Evolutionary conservation across 2,797 vertebrate species (phyloP).

Genomic region (Smutsia gigantea): DNA sequence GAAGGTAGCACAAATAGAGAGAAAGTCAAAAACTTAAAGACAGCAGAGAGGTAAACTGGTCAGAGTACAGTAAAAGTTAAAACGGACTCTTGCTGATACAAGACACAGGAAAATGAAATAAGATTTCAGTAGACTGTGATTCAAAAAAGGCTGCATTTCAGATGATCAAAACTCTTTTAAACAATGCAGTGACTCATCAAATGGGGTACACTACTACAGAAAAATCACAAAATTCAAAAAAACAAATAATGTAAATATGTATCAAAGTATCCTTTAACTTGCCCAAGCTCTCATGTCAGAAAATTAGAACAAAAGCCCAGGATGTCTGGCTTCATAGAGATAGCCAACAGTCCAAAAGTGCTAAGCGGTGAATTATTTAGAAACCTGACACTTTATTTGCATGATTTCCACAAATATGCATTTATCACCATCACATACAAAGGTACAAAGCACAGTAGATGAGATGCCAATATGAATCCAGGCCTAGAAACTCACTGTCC

Average conservation of each 20-base stretch:
- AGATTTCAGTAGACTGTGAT: not conserved
- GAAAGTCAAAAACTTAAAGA: conserved; percentile 1
- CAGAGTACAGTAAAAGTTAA: not conserved
- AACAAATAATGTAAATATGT: not conserved
- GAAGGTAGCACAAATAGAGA: not conserved
- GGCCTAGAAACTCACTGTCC: not conserved
- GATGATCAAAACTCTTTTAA: not conserved
- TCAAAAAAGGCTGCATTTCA: conserved; percentile 34
- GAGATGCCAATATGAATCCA: not conserved
- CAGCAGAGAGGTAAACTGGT: not conserved
- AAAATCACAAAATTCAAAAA: conserved; percentile 16
- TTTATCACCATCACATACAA: not conserved
- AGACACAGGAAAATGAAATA: not conserved
- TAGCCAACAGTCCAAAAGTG: not conserved
- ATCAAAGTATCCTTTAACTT: not conserved
- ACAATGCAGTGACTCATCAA: not conserved
- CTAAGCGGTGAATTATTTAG: not conserved
- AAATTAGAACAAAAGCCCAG: not conserved
- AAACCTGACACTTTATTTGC: not conserved
- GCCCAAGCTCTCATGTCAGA: not conserved
- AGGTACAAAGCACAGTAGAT: not conserved
- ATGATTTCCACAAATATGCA: not conserved
- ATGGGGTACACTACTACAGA: not conserved
- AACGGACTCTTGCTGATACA: not conserved
- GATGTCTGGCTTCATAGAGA: not conserved